Evolutionary conservation across 2,797 vertebrate species (phyloP), one percentile per base, ranked within the genome.

Genomic region (Hippoglossus hippoglossus): DNA sequence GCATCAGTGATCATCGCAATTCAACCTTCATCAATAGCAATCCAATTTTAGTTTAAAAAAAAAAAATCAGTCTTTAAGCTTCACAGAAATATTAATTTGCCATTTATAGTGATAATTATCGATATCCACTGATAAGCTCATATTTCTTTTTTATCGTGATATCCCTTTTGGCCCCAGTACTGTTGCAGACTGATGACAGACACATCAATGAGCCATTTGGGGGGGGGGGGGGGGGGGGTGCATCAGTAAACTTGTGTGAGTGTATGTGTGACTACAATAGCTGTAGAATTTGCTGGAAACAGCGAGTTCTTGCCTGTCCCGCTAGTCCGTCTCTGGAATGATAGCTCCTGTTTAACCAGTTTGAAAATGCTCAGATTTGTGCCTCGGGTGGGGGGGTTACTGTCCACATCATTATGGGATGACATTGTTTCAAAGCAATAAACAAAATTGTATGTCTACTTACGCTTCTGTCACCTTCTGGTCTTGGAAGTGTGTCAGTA

Each of bases 271-370:
- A n/a, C n/a, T 22, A 84, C 80, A 85, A 80, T 82, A 65, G 77
- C 67, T 67, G 73, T 41, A 79, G 88, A 92, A 91, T 24, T 39
- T 81, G 7, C 91, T 87, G 59, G 90, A 91, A 92, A 51, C 62
- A 1, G 12, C 86, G 9, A 65, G 83, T 56, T 65, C 47, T 74
- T 63, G 60, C 28, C 22, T 52, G 71, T 68, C 26, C 52, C 50
- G 47, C 58, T 58, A 21, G 49, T 57, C 54, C 26, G 28, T 41
- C 55, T 25, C 39, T 64, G 62, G 28, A 22, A 21, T 72, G 18
- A 25, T 63, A 13, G 50, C 26, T 70, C 18, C 34, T 47, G 22
- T 13, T 67, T 16, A 59, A 24, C 60, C 10, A 4, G 26, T 21
- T 56, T 2, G 24, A 8, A 71, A 58, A 18, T 5, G 25, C n/a